Evolutionary conservation across 2,113 vertebrate species (phyloP), one percentile per base, ranked within the genome.

Genomic region (Orycteropus afer): DNA sequence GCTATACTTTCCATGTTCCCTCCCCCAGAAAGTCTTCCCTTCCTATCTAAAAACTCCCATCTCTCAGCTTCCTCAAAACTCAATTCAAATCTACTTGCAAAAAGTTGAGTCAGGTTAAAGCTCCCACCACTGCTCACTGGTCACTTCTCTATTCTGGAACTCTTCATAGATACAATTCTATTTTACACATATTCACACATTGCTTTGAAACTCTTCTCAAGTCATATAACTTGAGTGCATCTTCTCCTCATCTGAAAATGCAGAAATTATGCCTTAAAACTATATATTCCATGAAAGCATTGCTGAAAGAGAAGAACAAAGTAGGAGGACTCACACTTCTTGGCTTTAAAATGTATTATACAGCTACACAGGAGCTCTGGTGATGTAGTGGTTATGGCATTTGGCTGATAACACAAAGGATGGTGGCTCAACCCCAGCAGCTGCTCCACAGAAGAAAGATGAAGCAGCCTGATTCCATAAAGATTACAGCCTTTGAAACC

Each of bases 121-220:
- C 11, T 37, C 40, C 57, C 29, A 13, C 53, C 51, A 6, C 51
- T 59, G 3, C 51, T 61, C 86, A 14, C 51, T 67, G 34, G 53
- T 18, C 63, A 80, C n/a, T 83, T 18, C 57, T 20, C 40, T 82
- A 14, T 49, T 85, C 67, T 37, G 61, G 29, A 65, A 34, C 20
- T 14, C 34, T 69, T 91, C 84, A 59, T 63, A 59, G n/a, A 47
- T 6, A 25, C 69, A 42, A 27, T 77, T 86, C 61, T 74, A 15
- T 65, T 90, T 96, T 89, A 49, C 74, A 77, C 57, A 7, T 55
- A 59, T 90, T 83, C 57, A 23, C 86, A 47, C 27, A 3, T 91
- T 51, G 51, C 81, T 88, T 93, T 84, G 91, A 92, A 76, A 67
- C n/a, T 71, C 53, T 23, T 42, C 79, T 92, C 78, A 57, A 59